These are phyloP conservation scores for Sycophila sp. DNA, from an alignment of 1,140 invertebrate genomes.

Conservation along the genomic window DNA sequence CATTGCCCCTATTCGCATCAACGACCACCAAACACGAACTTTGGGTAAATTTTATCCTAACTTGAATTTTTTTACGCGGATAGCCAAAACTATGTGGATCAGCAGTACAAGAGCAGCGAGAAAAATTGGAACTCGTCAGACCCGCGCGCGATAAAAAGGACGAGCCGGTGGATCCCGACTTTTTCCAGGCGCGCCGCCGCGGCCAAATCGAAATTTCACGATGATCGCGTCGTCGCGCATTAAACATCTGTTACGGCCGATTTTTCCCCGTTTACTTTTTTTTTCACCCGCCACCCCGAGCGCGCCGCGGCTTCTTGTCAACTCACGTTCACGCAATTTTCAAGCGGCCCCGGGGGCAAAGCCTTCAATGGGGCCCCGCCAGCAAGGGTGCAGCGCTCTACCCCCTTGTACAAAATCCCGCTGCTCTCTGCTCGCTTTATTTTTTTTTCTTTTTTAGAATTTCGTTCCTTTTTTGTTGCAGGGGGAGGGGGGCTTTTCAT, in stretches of 20 bases:
- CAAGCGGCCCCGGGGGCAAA: neutral
- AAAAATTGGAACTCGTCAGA: too few relatives aligned
- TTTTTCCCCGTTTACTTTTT: slow-evolving; percentile 40
- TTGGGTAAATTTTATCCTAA: too few relatives aligned
- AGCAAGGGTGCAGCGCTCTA: slow-evolving; percentile 23
- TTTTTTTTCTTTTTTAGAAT: slow-evolving; percentile 7
- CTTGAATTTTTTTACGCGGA: too few relatives aligned
- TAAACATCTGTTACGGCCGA: slow-evolving; percentile 34
- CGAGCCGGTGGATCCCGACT: neutral
- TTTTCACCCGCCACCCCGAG: slow-evolving; percentile 22
- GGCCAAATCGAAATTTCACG: slow-evolving; percentile 35
- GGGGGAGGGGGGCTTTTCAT: slow-evolving; percentile 9
- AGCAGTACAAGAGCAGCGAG: too few relatives aligned
- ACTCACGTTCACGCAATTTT: slow-evolving; percentile 41
- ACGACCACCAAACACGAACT: too few relatives aligned
- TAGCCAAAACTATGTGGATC: too few relatives aligned
- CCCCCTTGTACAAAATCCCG: slow-evolving; percentile 34
- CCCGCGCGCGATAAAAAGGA: neutral
- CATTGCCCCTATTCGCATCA: too few relatives aligned
- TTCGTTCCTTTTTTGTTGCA: slow-evolving; percentile 7
- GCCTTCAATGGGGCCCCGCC: neutral
- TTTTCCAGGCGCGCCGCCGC: neutral
- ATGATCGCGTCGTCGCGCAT: slow-evolving; percentile 14
- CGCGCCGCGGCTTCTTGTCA: slow-evolving; percentile 22
- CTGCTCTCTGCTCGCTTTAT: neutral